Conservation (phyloP, 2,797 vertebrate genomes). For the Xenentodon cancila region DNA sequence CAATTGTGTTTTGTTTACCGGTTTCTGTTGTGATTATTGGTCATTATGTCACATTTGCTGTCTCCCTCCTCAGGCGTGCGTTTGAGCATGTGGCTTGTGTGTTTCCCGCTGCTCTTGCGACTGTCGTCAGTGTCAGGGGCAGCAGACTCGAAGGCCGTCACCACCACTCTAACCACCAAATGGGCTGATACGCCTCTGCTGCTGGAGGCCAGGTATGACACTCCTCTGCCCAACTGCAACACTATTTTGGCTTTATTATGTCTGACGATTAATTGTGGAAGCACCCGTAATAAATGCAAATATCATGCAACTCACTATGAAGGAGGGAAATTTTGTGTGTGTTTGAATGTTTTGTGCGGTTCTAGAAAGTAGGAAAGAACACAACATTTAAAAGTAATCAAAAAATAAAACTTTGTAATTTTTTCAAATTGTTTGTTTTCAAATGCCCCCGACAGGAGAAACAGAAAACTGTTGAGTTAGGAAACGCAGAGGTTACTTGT, state of each 20-base stretch:
- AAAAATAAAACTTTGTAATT: too few species aligned
- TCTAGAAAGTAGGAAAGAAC: too few species aligned
- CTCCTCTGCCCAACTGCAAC: constrained; percentile 6
- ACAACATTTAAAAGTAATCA: too few species aligned
- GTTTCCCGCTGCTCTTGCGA: constrained; percentile 77
- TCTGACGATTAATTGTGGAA: constrained; percentile 17
- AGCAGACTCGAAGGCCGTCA: constrained; percentile 94
- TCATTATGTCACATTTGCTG: background rate
- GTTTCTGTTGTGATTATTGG: background rate
- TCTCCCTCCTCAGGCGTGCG: constrained; percentile 49
- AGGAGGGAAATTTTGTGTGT: too few species aligned
- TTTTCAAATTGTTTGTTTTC: too few species aligned
- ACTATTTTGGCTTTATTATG: constrained; percentile 9
- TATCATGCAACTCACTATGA: too few species aligned
- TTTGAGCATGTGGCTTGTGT: constrained; percentile 84
- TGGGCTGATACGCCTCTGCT: constrained; percentile 94
- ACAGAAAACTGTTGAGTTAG: too few species aligned
- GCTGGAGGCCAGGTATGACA: constrained; percentile 90
- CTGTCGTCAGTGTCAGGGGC: constrained; percentile 74
- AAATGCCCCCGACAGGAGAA: too few species aligned
- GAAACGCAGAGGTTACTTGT: too few species aligned
- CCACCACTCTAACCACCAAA: constrained; percentile 93
- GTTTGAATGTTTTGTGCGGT: too few species aligned
- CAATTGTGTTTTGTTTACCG: background rate
- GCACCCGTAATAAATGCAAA: constrained; percentile 18